Conservation (phyloP, 2,113 vertebrate genomes). For the Amphilophus citrinellus region DNA sequence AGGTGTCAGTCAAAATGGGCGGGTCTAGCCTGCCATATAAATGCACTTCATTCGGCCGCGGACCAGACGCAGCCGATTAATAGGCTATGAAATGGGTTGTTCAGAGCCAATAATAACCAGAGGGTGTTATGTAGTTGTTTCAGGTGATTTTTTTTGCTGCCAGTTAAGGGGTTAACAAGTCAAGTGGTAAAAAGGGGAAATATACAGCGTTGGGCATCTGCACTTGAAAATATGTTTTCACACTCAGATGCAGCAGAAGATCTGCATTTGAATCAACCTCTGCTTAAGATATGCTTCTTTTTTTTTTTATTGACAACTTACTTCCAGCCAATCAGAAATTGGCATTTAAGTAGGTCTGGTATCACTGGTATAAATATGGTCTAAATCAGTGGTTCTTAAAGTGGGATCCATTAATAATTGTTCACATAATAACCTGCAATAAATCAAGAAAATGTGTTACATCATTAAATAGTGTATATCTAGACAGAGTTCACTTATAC, state of each 20-base stretch:
- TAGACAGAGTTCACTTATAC: background rate
- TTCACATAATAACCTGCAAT: background rate
- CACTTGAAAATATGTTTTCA: background rate
- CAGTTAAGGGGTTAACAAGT: background rate
- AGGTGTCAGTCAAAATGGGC: too few relatives aligned
- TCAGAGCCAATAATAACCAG: too few relatives aligned
- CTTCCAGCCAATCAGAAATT: slow-evolving; percentile 1
- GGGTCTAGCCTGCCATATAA: too few relatives aligned
- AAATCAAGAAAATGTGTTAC: background rate
- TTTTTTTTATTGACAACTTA: background rate
- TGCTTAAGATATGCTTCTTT: background rate
- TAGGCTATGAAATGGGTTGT: too few relatives aligned
- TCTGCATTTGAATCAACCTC: background rate
- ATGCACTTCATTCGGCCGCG: too few relatives aligned
- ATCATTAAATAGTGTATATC: background rate
- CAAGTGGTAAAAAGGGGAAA: background rate
- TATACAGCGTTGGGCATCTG: too few relatives aligned
- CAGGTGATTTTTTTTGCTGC: too few relatives aligned
- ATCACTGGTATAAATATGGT: background rate
- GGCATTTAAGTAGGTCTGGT: background rate
- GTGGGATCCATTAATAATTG: background rate
- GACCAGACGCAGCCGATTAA: too few relatives aligned
- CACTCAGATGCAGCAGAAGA: background rate
- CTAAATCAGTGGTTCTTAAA: background rate
- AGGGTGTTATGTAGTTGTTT: too few relatives aligned